Base-by-base conservation (phyloP, 1,140 invertebrate genomes). In the Copidosoma floridanum region DNA sequence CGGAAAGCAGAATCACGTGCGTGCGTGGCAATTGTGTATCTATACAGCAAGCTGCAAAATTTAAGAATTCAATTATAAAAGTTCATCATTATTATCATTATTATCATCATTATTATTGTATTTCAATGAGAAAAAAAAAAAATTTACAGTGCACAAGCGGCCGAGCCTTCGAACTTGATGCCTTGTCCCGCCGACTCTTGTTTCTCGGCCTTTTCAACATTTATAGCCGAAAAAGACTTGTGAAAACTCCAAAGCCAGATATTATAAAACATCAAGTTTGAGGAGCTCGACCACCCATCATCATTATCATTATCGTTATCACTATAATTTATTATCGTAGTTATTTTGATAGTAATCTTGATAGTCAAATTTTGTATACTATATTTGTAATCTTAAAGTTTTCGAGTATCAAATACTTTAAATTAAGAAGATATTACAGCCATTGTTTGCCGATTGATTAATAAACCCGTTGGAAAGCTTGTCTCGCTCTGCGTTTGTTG, bases 61-160 rank as follows among this genome's bases (percentile, higher is more conserved):
- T 61, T 61, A 56, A 62, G 47, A 62, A 56, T 62, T 57, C 51
- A 57, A 62, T 62, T 62, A 63, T n/a, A n/a, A n/a, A n/a, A n/a
- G n/a, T n/a, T n/a, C n/a, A n/a, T n/a, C n/a, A n/a, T n/a, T n/a
- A n/a, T n/a, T n/a, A n/a, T n/a, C n/a, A n/a, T n/a, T n/a, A n/a
- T n/a, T n/a, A n/a, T n/a, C n/a, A n/a, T n/a, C n/a, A n/a, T n/a
- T n/a, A n/a, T n/a, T n/a, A n/a, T n/a, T n/a, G n/a, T n/a, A n/a
- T n/a, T n/a, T n/a, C n/a, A n/a, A n/a, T n/a, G n/a, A n/a, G n/a
- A n/a, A n/a, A n/a, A n/a, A n/a, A n/a, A n/a, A n/a, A n/a, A n/a
- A n/a, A n/a, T n/a, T n/a, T n/a, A n/a, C n/a, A n/a, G n/a, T n/a
- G n/a, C n/a, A n/a, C n/a, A n/a, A n/a, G n/a, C n/a, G 7, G n/a